These are phyloP conservation scores for Acanthochromis polyacanthus DNA, from an alignment of 2,113 vertebrate species.

Conservation along the genomic window DNA sequence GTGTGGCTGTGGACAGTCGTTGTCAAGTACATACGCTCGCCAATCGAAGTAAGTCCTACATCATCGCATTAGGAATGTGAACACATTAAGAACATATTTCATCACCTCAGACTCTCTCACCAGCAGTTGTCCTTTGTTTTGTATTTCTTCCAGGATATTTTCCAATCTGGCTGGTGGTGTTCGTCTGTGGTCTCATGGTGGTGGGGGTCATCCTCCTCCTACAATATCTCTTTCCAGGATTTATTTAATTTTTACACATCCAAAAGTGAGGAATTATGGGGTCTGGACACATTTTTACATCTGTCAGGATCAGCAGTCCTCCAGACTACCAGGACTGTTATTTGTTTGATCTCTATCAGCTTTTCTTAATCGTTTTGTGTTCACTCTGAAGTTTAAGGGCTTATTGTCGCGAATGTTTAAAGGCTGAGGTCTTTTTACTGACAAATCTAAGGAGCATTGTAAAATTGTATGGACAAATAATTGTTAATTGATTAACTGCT, in stretches of 20 bases:
- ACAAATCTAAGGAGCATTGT: constrained; percentile 71
- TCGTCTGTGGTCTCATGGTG: constrained; percentile 88
- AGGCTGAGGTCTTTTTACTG: constrained; percentile 40
- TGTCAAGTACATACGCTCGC: constrained; percentile 91
- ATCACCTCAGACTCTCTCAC: neutral
- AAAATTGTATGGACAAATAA: neutral
- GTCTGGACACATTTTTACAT: constrained; percentile 1
- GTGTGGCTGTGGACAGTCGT: constrained; percentile 95
- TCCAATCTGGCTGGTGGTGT: constrained; percentile 91
- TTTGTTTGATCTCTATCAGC: constrained; percentile 30
- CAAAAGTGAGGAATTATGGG: neutral
- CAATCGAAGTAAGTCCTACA: constrained; percentile 86
- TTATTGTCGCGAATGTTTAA: constrained; percentile 29
- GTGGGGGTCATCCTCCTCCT: constrained; percentile 88
- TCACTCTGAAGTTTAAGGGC: constrained; percentile 14
- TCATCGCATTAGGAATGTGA: neutral
- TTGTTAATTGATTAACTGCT: neutral
- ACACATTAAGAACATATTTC: neutral
- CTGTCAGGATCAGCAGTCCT: neutral
- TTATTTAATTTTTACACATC: constrained; percentile 84
- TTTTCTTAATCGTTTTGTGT: constrained; percentile 15
- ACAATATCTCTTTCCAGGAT: constrained; percentile 89
- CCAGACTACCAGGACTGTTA: constrained; percentile 26
- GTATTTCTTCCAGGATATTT: constrained; percentile 84
- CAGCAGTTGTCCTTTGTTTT: neutral